phyloP scores from a whole-genome alignment of 2,888 invertebrate genomes.

The Xylota segnis region DNA sequence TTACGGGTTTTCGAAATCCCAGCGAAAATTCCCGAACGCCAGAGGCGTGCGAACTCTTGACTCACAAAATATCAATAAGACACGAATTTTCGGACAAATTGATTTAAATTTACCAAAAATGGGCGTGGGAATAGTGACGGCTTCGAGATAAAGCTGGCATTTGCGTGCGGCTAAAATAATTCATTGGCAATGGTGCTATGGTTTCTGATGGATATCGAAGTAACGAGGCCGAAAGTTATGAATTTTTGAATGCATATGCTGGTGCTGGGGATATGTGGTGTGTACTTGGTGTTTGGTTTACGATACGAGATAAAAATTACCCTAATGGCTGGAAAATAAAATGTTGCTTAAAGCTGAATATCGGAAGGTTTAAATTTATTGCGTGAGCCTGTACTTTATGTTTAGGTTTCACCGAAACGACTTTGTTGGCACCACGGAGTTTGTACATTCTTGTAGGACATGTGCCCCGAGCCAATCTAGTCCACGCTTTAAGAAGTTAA shows the following conservation, averaged over 20 bases:
- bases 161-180: constrained; percentile 69
- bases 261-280: constrained; percentile 22
- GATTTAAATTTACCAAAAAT: constrained; percentile 74
- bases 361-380: not conserved
- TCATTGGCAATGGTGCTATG: constrained; percentile 55
- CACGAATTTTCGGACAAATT: constrained; percentile 72
- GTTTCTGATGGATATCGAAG: constrained; percentile 52
- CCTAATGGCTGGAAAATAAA: constrained; percentile 21
- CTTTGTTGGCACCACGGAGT: not conserved
- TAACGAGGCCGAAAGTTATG: constrained; percentile 67
- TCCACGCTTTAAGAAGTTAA: too few relatives aligned
- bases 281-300: constrained; percentile 12
- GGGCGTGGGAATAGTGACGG: constrained; percentile 76
- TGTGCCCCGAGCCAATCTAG: too few relatives aligned
- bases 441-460: too few relatives aligned
- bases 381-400: not conserved
- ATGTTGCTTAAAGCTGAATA: not conserved
- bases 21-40: constrained; percentile 34
- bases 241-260: constrained; percentile 18
- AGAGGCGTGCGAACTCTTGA: constrained; percentile 53
- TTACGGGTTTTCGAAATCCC: constrained; percentile 48
- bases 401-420: not conserved
- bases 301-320: constrained; percentile 15
- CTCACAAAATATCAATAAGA: constrained; percentile 69
- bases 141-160: constrained; percentile 70